Evolutionary conservation across 2,113 vertebrate species (phyloP), one percentile per base, ranked within the genome.

Genomic region (Neotragus moschatus): DNA sequence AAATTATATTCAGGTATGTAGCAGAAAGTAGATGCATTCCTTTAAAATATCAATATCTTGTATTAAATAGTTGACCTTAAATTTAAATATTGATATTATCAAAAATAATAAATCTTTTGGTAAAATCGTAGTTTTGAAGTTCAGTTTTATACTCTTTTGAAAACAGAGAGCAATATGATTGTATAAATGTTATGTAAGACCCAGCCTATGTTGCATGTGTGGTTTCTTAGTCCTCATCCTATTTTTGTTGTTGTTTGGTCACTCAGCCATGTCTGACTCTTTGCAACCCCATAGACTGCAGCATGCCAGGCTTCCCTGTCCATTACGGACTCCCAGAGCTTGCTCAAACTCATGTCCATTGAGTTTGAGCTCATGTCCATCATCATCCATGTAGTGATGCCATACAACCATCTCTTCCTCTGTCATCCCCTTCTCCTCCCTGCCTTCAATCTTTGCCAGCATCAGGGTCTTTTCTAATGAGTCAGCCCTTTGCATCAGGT

Each of bases 1-100:
- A 99, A 84, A 49, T 99, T 23, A 98, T 99, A 81, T 99, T 99
- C 98, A 99, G 99, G 99, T 99, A 98, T 98, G 36, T 82, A 21
- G 5, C 5, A 85, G 7, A 10, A 11, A 53, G 60, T 53, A 84
- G 73, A 7, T 49, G 5, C 53, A 7, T 53, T 90, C 17, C 92
- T 93, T 95, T 36, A 23, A n/a, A 84, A 66, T 51, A 28, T 45
- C 53, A 33, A 55, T 60, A 33, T 60, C 36, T 89, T 90, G 21
- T 89, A 45, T 33, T 53, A 86, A 26, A 23, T 61, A 84, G 47
- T 26, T 58, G 25, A 55, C 49, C 53, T 81, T 81, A 91, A 70
- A 53, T 63, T 63, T 51, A 88, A 77, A 82, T 30, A 56, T n/a
- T 82, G 73, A 49, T 39, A 80, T 73, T n/a, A 75, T 91, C 53